Conservation (phyloP, 1,140 invertebrate genomes). For the Cyrtorhinus lividipennis region DNA sequence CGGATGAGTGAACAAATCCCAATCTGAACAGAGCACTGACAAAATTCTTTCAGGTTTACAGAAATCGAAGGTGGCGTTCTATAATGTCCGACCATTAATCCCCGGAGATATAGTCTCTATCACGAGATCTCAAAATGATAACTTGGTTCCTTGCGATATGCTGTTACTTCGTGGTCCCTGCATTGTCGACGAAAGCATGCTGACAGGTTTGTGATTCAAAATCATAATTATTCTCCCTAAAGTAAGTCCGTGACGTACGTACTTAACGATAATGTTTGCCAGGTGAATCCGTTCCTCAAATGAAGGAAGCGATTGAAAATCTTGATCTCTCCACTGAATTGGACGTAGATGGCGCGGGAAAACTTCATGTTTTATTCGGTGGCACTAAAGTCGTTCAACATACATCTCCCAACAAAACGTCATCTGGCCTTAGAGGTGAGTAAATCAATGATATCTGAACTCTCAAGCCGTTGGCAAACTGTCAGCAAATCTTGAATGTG, state of each 20-base stretch:
- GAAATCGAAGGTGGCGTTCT: slow-evolving; percentile 81
- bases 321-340: slow-evolving; percentile 48
- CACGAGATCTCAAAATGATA: slow-evolving; percentile 72
- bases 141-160: slow-evolving; percentile 93
- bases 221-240: too few relatives aligned
- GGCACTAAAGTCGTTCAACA: slow-evolving; percentile 97
- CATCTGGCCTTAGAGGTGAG: slow-evolving; percentile 43
- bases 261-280: too few relatives aligned
- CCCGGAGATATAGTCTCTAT: slow-evolving; percentile 96
- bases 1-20: too few relatives aligned
- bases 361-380: slow-evolving; percentile 88
- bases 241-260: too few relatives aligned
- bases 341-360: slow-evolving; percentile 76
- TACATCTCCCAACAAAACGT: slow-evolving; percentile 67
- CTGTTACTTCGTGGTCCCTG: slow-evolving; percentile 84
- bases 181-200: slow-evolving; percentile 95
- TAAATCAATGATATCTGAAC: too few relatives aligned
- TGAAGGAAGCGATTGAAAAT: slow-evolving; percentile 93
- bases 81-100: slow-evolving; percentile 76
- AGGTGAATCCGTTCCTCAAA: slow-evolving; percentile 96
- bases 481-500: too few relatives aligned
- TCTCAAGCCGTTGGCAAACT: too few relatives aligned
- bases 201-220: too few relatives aligned
- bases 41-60: slow-evolving; percentile 70
- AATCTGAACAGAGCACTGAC: too few relatives aligned